These are phyloP conservation scores for Euphonia xanthogaster DNA, from an alignment of 2,797 vertebrate species.

Conservation along the genomic window DNA sequence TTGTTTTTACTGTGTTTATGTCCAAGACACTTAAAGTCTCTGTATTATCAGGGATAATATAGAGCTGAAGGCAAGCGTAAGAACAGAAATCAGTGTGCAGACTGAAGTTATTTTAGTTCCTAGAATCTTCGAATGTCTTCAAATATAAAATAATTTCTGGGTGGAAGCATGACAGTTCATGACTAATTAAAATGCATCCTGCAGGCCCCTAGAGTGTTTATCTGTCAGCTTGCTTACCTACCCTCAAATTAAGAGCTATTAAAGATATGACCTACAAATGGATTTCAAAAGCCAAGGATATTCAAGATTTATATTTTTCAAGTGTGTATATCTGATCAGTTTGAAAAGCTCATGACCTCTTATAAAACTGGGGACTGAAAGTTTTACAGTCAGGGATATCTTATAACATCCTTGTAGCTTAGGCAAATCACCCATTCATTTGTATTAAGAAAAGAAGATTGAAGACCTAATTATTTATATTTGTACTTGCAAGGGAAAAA, in stretches of 20 bases:
- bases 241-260: not conserved
- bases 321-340: not conserved
- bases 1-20: not conserved
- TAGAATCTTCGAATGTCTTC: not conserved
- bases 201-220: not conserved
- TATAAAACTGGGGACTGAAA: not conserved
- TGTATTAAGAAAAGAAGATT: not conserved
- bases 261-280: not conserved
- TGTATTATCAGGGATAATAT: not conserved
- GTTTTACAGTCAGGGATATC: not conserved
- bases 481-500: not conserved
- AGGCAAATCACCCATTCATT: not conserved
- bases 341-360: not conserved
- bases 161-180: not conserved
- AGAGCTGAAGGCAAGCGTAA: not conserved
- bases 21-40: not conserved
- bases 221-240: slow-evolving; percentile 1
- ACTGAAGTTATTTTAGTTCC: slow-evolving; percentile 7
- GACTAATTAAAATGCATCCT: slow-evolving; percentile 42
- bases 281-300: not conserved
- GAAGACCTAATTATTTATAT: not conserved
- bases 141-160: not conserved
- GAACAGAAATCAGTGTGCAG: not conserved
- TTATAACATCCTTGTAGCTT: not conserved
- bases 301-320: not conserved